Conservation (phyloP, 2,888 invertebrate genomes). For the Leptinotarsa haldemani region DNA sequence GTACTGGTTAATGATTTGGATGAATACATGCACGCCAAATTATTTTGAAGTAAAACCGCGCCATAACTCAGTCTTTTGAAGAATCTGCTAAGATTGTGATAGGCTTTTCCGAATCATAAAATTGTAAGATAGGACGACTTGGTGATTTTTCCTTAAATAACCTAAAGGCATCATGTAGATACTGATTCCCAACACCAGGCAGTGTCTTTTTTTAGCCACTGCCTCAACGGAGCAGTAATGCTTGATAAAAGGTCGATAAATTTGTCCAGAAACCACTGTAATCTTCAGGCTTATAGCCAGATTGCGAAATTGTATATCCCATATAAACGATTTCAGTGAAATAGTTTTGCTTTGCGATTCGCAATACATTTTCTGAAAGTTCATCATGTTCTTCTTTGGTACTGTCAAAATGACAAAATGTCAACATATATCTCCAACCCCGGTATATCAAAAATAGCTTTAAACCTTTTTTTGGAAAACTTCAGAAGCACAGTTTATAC, state of each 20-base stretch:
- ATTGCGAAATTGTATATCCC: not conserved
- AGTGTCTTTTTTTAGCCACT: slow-evolving; percentile 13
- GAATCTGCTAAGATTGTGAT: slow-evolving; percentile 19
- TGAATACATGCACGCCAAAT: slow-evolving; percentile 51
- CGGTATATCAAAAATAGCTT: not conserved
- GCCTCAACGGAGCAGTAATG: slow-evolving; percentile 10
- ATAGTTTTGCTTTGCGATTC: not conserved
- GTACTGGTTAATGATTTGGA: slow-evolving; percentile 45
- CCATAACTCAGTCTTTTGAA: slow-evolving; percentile 36
- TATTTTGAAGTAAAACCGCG: slow-evolving; percentile 49
- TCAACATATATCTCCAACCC: not conserved
- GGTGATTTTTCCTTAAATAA: not conserved
- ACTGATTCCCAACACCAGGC: slow-evolving; percentile 13
- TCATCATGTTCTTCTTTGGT: not conserved
- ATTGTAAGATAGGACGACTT: slow-evolving; percentile 4
- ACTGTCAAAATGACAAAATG: not conserved
- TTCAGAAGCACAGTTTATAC: no score
- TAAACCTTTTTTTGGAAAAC: no score
- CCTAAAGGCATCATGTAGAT: slow-evolving; percentile 21
- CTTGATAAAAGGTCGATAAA: not conserved
- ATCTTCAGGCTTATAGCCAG: not conserved
- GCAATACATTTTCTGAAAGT: not conserved
- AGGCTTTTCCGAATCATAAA: slow-evolving; percentile 14
- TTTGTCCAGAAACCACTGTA: not conserved
- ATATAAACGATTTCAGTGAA: not conserved